Conservation (phyloP, 2,888 invertebrate species). For the Erpobdella octoculata region DNA sequence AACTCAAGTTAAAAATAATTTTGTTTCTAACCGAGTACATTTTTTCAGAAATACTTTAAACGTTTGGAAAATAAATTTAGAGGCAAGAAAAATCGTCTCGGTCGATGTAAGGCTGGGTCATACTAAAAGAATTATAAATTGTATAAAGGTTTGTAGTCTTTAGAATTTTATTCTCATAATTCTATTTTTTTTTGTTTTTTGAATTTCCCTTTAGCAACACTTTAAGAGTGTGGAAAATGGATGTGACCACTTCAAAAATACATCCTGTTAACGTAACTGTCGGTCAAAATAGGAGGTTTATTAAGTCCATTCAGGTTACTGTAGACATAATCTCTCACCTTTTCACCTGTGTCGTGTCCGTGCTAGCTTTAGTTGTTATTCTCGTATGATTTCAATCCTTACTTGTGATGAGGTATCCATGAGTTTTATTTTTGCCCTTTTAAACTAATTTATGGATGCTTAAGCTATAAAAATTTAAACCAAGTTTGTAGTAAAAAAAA, state of each 20-base stretch:
- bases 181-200: slow-evolving; percentile 2
- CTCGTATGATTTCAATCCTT: background rate
- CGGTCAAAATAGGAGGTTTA: slow-evolving; percentile 28
- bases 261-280: slow-evolving; percentile 7
- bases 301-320: slow-evolving; percentile 27
- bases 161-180: background rate
- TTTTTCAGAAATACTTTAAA: slow-evolving; percentile 49
- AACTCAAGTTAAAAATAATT: too few species aligned
- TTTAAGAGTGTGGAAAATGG: slow-evolving; percentile 29
- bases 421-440: background rate
- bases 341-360: too few species aligned
- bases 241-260: slow-evolving; percentile 21
- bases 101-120: slow-evolving; percentile 71
- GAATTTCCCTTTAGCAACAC: slow-evolving; percentile 18
- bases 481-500: too few species aligned
- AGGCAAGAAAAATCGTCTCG: slow-evolving; percentile 63
- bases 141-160: slow-evolving; percentile 57
- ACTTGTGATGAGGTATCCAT: background rate
- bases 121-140: slow-evolving; percentile 67
- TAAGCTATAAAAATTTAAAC: too few species aligned
- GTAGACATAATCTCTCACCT: too few species aligned
- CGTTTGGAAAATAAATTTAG: slow-evolving; percentile 54
- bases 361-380: background rate
- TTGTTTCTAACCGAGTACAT: too few species aligned
- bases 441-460: background rate